Conservation (phyloP, 2,888 invertebrate species). For the Oscheius onirici region DNA sequence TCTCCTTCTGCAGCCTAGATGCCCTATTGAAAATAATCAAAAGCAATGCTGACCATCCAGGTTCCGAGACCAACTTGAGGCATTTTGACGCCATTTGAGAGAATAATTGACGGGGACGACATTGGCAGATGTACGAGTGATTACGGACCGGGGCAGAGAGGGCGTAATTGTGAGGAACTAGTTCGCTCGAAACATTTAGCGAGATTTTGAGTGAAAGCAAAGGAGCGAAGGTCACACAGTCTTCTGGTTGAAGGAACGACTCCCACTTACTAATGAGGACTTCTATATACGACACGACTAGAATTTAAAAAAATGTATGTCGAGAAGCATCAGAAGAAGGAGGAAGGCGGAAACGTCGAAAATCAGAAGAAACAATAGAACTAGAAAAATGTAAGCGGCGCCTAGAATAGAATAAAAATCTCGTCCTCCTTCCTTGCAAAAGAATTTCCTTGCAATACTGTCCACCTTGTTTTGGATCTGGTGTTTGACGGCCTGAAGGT, state of each 20-base stretch:
- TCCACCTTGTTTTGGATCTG: conserved; percentile 94
- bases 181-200: background rate
- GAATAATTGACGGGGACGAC: conserved; percentile 38
- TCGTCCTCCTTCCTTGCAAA: too few species aligned
- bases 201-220: too few species aligned
- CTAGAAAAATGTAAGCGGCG: too few species aligned
- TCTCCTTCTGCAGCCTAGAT: conserved; percentile 82
- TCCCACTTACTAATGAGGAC: too few species aligned
- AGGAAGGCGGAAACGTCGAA: too few species aligned
- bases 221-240: too few species aligned
- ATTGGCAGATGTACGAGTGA: conserved; percentile 9
- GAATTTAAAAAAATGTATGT: too few species aligned
- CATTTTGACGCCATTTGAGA: conserved; percentile 61
- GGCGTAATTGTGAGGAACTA: conserved; percentile 4
- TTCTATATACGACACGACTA: too few species aligned
- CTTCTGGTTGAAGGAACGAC: too few species aligned
- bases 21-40: conserved; percentile 67
- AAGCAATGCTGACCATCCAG: conserved; percentile 69
- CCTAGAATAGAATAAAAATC: too few species aligned
- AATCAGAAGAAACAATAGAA: too few species aligned
- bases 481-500: conserved; percentile 86
- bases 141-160: background rate
- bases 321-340: too few species aligned
- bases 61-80: conserved; percentile 62
- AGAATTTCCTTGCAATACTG: conserved; percentile 89